These are phyloP conservation scores for Onychostoma macrolepis DNA, from an alignment of 2,113 vertebrate genomes.

Conservation along the genomic window DNA sequence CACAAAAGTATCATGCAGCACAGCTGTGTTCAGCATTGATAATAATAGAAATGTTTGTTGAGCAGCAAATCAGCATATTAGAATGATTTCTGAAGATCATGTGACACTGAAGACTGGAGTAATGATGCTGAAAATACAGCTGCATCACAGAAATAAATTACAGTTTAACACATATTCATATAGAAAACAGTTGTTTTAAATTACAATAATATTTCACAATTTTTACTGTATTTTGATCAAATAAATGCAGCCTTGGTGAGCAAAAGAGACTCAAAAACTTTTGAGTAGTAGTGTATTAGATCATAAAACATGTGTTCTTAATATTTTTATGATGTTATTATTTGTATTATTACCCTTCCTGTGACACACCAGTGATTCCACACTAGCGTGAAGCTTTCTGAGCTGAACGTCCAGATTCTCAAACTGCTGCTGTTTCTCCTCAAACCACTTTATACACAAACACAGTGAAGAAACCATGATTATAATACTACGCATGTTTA, in stretches of 20 bases:
- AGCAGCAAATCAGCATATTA: too few relatives aligned
- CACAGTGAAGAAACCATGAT: background rate
- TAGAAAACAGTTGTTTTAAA: background rate
- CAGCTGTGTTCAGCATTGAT: too few relatives aligned
- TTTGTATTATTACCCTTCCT: slow-evolving; percentile 84
- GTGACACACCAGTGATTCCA: slow-evolving; percentile 94
- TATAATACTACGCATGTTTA: too few relatives aligned
- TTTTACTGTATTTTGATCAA: background rate
- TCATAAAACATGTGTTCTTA: background rate
- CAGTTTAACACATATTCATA: background rate
- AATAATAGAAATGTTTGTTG: background rate
- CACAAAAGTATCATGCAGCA: too few relatives aligned
- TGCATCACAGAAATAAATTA: background rate
- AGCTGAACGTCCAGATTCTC: slow-evolving; percentile 97
- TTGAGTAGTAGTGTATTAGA: background rate
- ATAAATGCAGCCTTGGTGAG: background rate
- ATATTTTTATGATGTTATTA: background rate
- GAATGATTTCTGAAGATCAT: background rate
- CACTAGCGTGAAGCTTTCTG: slow-evolving; percentile 91
- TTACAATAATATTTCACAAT: background rate
- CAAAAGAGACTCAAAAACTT: background rate
- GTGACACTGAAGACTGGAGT: background rate
- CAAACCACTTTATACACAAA: slow-evolving; percentile 90
- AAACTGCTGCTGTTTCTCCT: slow-evolving; percentile 99
- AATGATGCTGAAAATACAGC: background rate